These are phyloP conservation scores for Anolis sagrei DNA, from an alignment of 2,113 vertebrate species.

Conservation along the genomic window DNA sequence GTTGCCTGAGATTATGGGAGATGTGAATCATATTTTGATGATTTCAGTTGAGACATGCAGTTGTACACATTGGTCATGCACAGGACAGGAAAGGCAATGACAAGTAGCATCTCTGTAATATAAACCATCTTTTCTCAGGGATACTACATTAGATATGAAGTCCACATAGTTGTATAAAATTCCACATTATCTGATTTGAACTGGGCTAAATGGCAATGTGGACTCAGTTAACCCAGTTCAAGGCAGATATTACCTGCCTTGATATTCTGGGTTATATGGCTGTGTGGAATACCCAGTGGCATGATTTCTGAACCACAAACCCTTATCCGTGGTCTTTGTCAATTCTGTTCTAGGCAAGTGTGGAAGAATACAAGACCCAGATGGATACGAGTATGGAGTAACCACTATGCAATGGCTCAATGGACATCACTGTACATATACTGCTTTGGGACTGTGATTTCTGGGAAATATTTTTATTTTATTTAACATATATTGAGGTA, in stretches of 20 bases:
- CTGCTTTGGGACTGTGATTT: neutral
- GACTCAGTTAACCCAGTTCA: no score
- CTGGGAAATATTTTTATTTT: neutral
- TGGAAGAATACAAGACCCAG: constrained; percentile 80
- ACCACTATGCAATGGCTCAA: accelerated
- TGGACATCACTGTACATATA: neutral
- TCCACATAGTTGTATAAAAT: no score
- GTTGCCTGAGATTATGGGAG: no score
- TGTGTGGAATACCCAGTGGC: neutral
- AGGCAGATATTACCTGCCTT: no score
- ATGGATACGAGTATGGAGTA: constrained; percentile 82
- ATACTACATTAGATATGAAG: no score
- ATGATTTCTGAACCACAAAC: neutral
- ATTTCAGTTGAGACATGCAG: no score
- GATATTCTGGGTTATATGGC: no score
- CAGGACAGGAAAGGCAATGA: neutral
- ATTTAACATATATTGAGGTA: neutral
- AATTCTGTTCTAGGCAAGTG: constrained; percentile 73
- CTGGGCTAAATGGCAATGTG: no score
- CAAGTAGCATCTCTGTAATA: no score
- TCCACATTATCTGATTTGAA: no score
- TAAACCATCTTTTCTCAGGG: no score
- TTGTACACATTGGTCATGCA: neutral
- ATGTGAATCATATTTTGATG: no score
- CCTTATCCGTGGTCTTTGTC: neutral